phyloP scores from a whole-genome alignment of 2,888 invertebrate genomes.

The Aquatica leii region DNA sequence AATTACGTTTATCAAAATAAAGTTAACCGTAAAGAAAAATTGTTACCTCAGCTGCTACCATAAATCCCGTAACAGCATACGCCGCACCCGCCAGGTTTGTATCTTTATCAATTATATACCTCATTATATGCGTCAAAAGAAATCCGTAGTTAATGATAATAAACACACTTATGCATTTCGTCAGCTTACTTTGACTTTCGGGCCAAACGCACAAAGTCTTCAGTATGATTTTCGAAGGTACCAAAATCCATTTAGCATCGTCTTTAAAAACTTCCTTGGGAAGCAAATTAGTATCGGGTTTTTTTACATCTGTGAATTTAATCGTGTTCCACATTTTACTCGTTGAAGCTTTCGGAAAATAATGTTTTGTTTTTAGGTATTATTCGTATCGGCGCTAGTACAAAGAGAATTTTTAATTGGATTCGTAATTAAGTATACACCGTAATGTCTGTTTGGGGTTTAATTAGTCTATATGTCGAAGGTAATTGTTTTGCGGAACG shows the following conservation, averaged over 20 bases:
- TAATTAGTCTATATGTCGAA: too few species aligned
- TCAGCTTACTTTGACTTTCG: constrained; percentile 7
- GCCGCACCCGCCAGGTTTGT: background rate
- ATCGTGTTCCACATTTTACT: too few species aligned
- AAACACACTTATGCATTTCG: background rate
- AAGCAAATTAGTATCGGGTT: background rate
- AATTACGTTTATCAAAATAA: background rate
- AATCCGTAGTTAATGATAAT: constrained; percentile 3
- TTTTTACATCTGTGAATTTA: too few species aligned
- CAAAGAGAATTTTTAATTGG: too few species aligned
- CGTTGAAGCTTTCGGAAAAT: too few species aligned
- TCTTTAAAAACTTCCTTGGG: constrained; percentile 11
- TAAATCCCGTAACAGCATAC: background rate
- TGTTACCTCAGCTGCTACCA: background rate
- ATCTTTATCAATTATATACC: background rate
- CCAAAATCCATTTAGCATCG: constrained; percentile 13
- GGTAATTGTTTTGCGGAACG: too few species aligned
- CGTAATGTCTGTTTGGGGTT: too few species aligned
- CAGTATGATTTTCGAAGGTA: constrained; percentile 11
- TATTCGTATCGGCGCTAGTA: too few species aligned
- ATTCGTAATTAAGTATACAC: too few species aligned
- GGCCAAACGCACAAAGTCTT: constrained; percentile 11
- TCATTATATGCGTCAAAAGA: background rate
- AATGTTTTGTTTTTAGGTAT: too few species aligned
- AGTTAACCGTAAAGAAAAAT: background rate